Base-by-base conservation (phyloP, 2,797 vertebrate species). In the Arrhamphus sclerolepis region DNA sequence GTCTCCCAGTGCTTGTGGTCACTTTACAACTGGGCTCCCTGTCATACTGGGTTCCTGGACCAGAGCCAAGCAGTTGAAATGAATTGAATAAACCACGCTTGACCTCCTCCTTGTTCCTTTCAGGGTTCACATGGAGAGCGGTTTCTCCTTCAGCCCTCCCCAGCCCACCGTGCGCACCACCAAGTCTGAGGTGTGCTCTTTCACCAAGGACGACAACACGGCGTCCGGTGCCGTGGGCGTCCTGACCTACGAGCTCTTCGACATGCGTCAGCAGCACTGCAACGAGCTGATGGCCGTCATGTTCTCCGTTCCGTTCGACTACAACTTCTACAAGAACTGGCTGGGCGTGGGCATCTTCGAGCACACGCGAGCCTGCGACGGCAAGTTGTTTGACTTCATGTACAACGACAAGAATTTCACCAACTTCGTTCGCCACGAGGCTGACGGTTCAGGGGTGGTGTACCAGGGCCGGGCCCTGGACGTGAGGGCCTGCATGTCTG, bases 271-370 rank as follows among this genome's bases (percentile, higher is more conserved):
- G 0, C 62, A 62, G 24, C 0, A 0, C 5, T 51, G 72, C 69
- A 62, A 7, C 0, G 52, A 82, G 50, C 0, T 82, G 21, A 28
- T 90, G 1, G 82, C 88, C 10, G 0, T 91, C 76, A 91, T 91
- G 89, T 91, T 91, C 85, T 91, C 90, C 0, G 89, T 90, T 77
- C 90, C 91, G 0, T 92, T 80, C 7, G 89, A 91, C 66, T 85
- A 87, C 46, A 87, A 69, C 84, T 34, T 89, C 72, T 90, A 87
- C 82, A 78, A 84, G 61, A 90, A 91, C 80, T 88, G 83, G 87
- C 41, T 89, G 5, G 82, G 20, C 0, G 44, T 91, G 41, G 90
- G 90, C 2, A 0, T 89, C 46, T 89, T 89, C 0, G 66, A 79
- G 21, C 5, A 20, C 20, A 11, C 43, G 0, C 26, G 0, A 0